phyloP scores from a whole-genome alignment of 2,888 invertebrate genomes.

The Nymphalis urticae region DNA sequence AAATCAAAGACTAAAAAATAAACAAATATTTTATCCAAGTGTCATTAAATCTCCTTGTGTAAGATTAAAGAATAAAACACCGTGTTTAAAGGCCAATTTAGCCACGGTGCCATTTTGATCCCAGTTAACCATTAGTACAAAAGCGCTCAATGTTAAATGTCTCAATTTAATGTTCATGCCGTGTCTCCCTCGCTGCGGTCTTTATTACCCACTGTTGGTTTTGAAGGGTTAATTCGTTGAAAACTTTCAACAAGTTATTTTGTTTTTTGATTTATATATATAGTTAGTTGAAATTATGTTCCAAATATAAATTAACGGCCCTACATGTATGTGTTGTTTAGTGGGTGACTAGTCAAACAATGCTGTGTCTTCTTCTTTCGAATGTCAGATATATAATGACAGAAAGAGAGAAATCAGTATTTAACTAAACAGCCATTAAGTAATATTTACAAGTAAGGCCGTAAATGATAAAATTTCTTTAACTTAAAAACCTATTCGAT shows the following conservation, averaged over 20 bases:
- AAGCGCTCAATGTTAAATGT: slow-evolving; percentile 66
- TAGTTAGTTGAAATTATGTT: too few species aligned
- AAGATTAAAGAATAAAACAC: slow-evolving; percentile 23
- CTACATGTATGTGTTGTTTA: too few species aligned
- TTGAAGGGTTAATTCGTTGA: slow-evolving; percentile 75
- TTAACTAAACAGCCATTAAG: too few species aligned
- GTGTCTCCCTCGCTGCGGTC: slow-evolving; percentile 54
- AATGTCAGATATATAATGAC: too few species aligned
- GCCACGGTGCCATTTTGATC: slow-evolving; percentile 39
- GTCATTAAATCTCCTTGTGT: slow-evolving; percentile 3
- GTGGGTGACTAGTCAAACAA: too few species aligned
- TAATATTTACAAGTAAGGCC: too few species aligned
- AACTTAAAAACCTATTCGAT: too few species aligned
- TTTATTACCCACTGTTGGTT: slow-evolving; percentile 59
- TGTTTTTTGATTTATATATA: neutral
- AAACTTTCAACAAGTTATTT: slow-evolving; percentile 42
- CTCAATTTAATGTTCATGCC: slow-evolving; percentile 68
- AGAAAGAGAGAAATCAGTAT: too few species aligned
- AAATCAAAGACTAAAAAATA: neutral
- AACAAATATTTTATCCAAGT: neutral
- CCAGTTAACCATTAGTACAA: slow-evolving; percentile 54
- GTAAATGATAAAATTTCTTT: too few species aligned
- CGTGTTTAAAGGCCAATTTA: slow-evolving; percentile 38
- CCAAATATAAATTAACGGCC: too few species aligned
- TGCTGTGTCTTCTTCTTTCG: too few species aligned